Evolutionary conservation across 2,888 invertebrate genomes (phyloP).

Genomic region (Endomychus coccineus): DNA sequence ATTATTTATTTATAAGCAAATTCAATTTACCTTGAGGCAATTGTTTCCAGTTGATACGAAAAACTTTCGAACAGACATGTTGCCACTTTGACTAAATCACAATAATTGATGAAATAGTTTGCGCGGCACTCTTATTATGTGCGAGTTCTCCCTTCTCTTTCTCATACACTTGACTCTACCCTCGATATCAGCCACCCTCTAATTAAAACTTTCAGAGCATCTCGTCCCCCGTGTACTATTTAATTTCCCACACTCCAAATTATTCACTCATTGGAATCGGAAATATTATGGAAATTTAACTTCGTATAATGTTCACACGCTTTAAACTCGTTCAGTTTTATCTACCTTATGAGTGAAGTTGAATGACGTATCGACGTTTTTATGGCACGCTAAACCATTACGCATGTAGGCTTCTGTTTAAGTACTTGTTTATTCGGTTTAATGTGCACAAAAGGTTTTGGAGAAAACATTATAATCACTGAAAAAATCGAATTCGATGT

Average conservation of each 20-base stretch:
- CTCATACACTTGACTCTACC: conserved; percentile 23
- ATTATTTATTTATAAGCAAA: no score
- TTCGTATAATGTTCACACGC: conserved; percentile 21
- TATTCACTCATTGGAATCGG: conserved; percentile 17
- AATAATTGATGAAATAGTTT: conserved; percentile 19
- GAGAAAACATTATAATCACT: no score
- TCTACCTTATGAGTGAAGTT: no score
- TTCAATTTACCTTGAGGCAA: conserved; percentile 31
- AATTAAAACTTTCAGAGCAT: no score
- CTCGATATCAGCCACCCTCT: conserved; percentile 28
- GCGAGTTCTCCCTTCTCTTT: conserved; percentile 20
- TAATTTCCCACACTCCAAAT: conserved; percentile 30
- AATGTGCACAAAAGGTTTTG: no score
- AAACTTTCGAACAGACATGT: conserved; percentile 32
- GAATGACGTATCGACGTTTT: no score
- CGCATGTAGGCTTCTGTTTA: no score
- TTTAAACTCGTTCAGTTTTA: no score
- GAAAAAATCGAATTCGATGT: no score
- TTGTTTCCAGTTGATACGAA: conserved; percentile 30
- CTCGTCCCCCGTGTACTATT: no score
- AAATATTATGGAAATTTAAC: conserved; percentile 9
- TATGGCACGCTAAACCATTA: no score
- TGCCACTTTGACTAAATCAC: conserved; percentile 15
- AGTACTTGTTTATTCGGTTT: no score
- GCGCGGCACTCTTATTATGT: conserved; percentile 15